Evolutionary conservation across 2,113 vertebrate genomes (phyloP).

Genomic region (Pristiophorus japonicus): DNA sequence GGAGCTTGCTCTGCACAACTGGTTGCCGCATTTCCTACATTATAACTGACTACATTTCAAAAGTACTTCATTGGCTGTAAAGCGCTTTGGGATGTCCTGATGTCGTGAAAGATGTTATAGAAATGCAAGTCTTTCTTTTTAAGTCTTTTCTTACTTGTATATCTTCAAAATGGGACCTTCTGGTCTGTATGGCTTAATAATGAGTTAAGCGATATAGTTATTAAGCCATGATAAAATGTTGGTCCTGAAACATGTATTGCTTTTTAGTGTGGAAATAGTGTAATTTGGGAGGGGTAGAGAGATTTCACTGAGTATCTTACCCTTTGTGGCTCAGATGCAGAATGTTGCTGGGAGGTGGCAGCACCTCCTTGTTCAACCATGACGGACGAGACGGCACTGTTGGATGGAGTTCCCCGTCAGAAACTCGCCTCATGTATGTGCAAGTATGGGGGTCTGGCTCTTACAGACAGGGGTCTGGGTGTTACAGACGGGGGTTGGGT

Average conservation of each 20-base stretch:
- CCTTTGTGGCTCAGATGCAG: neutral
- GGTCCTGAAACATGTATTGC: neutral
- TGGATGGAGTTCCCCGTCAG: neutral
- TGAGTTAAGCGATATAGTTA: neutral
- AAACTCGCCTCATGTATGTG: neutral
- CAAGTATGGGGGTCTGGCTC: neutral
- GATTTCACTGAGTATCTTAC: neutral
- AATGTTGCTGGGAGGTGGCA: neutral
- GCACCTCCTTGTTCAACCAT: neutral
- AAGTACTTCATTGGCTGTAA: too few relatives aligned
- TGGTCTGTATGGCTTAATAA: neutral
- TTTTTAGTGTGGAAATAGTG: neutral
- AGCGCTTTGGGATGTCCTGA: too few relatives aligned
- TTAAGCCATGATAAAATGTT: neutral
- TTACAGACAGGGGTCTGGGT: too few relatives aligned
- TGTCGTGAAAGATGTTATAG: too few relatives aligned
- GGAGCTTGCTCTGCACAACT: too few relatives aligned
- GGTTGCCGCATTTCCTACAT: too few relatives aligned
- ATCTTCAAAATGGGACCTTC: neutral
- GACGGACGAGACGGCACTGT: neutral
- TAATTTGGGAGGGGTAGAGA: neutral
- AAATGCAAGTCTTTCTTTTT: too few relatives aligned
- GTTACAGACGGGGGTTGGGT: too few relatives aligned
- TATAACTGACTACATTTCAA: too few relatives aligned
- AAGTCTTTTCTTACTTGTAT: neutral